Percentiles rank a stretch among this genome's conserved stretches.
Evolutionary conservation across 2,797 vertebrate genomes (phyloP).

Genomic region (Potorous gilbertii): DNA sequence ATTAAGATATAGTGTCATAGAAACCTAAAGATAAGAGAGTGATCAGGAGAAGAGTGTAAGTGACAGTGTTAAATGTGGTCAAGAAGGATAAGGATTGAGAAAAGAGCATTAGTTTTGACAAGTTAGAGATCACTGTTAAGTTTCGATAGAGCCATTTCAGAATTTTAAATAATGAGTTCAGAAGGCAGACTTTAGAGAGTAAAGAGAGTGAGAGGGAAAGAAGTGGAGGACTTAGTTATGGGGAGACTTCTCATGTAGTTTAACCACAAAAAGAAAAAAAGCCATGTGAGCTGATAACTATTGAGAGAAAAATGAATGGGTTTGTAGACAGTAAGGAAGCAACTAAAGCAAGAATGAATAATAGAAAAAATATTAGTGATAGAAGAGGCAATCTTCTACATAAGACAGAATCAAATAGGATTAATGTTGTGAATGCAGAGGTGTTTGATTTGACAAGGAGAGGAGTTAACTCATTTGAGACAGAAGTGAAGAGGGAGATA

Average conservation of each 20-base stretch:
- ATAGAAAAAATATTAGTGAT: neutral
- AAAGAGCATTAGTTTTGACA: neutral
- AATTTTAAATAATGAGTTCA: neutral
- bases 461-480: neutral
- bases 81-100: neutral
- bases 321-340: neutral
- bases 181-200: neutral
- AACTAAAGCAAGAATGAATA: neutral
- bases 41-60: neutral
- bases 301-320: neutral
- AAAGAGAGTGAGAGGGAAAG: neutral
- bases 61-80: neutral
- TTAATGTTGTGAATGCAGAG: neutral
- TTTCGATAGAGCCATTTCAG: neutral
- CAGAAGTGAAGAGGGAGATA: neutral
- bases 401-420: neutral
- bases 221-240: neutral
- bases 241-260: neutral
- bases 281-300: neutral
- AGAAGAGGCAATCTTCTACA: neutral
- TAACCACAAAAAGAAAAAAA: neutral
- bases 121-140: neutral
- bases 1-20: neutral
- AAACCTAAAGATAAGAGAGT: neutral
- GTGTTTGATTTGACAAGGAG: neutral